Percentiles rank a stretch among this genome's conserved stretches.
phyloP scores from a whole-genome alignment of 2,113 vertebrate species.

The Eclectus roratus region DNA sequence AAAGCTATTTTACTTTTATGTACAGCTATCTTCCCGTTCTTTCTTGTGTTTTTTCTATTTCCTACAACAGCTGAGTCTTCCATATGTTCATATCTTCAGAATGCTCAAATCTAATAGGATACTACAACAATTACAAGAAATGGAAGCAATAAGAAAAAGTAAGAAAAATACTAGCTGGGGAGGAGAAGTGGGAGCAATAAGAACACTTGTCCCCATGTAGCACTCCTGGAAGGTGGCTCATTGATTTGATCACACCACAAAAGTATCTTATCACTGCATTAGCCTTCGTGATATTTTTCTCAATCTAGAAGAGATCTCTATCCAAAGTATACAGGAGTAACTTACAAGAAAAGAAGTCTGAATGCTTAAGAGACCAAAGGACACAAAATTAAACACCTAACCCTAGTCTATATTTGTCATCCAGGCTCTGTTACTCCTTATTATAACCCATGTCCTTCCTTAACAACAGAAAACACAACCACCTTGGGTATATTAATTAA shows the following conservation, averaged over 20 bases:
- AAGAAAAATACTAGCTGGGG: neutral
- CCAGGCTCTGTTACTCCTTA: neutral
- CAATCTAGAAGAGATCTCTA: neutral
- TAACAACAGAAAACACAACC: neutral
- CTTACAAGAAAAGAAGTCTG: neutral
- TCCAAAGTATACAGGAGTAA: neutral
- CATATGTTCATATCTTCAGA: neutral
- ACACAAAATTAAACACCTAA: neutral
- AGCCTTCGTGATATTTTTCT: neutral
- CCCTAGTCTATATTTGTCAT: neutral
- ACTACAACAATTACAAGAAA: neutral
- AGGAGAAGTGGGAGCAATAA: neutral
- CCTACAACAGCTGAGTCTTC: neutral
- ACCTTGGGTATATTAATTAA: neutral
- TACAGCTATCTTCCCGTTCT: neutral
- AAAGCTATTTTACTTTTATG: neutral
- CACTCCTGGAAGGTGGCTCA: neutral
- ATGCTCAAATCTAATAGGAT: neutral
- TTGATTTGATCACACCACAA: neutral
- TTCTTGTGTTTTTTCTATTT: neutral
- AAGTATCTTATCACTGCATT: neutral
- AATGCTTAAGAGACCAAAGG: neutral
- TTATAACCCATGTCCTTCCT: neutral
- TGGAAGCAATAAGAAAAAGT: neutral
- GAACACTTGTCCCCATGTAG: neutral